Conservation (phyloP, 2,797 vertebrate genomes). For the Pantherophis alleghaniensis region DNA sequence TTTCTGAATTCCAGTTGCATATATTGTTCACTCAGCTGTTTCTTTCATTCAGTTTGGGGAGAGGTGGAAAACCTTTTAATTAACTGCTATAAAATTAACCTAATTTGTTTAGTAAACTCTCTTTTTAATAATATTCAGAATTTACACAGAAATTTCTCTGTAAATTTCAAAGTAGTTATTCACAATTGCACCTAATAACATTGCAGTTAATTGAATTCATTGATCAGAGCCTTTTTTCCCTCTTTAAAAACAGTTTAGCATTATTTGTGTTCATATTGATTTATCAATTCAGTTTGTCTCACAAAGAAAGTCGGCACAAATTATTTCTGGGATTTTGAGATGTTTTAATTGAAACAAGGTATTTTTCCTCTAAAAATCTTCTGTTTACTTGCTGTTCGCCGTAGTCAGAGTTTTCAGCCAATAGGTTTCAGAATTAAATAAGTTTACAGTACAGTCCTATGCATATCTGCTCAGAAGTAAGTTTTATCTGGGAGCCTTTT, state of each 20-base stretch:
- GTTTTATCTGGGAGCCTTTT: not conserved
- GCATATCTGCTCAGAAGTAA: not conserved
- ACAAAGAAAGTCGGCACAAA: slow-evolving; percentile 39
- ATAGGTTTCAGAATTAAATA: not conserved
- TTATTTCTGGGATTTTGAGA: slow-evolving; percentile 70
- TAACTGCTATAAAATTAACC: slow-evolving; percentile 43
- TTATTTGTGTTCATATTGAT: slow-evolving; percentile 44
- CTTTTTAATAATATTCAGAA: slow-evolving; percentile 42
- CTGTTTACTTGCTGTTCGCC: not conserved
- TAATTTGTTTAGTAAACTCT: slow-evolving; percentile 43
- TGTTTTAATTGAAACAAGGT: slow-evolving; percentile 54
- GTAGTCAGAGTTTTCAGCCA: not conserved
- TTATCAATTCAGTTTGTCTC: slow-evolving; percentile 60
- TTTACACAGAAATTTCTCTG: slow-evolving; percentile 17
- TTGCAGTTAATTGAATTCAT: slow-evolving; percentile 55
- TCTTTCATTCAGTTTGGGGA: slow-evolving; percentile 53
- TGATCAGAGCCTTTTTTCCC: slow-evolving; percentile 26
- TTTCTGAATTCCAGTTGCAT: slow-evolving; percentile 47
- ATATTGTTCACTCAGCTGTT: slow-evolving; percentile 55
- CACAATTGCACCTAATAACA: slow-evolving; percentile 53
- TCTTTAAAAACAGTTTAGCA: slow-evolving; percentile 22
- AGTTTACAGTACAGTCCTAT: not conserved
- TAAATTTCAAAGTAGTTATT: slow-evolving; percentile 26
- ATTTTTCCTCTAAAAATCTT: slow-evolving; percentile 7
- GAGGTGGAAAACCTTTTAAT: slow-evolving; percentile 56